phyloP scores from a whole-genome alignment of 2,113 vertebrate species.

The Emydocephalus ijimae region DNA sequence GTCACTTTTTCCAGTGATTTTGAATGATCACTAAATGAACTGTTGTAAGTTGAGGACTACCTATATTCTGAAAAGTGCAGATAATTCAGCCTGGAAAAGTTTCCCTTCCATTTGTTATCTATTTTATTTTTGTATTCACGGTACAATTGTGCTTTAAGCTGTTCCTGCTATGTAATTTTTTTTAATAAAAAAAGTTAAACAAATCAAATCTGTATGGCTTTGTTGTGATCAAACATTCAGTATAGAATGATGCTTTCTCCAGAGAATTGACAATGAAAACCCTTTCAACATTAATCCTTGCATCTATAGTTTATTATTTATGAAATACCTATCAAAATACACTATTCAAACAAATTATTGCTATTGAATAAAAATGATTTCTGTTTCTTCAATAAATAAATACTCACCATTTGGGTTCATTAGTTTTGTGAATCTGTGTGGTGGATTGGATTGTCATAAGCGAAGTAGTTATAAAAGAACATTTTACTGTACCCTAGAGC shows the following conservation, averaged over 20 bases:
- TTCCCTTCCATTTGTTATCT: not conserved
- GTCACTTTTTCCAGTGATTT: not conserved
- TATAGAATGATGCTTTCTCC: conserved; percentile 34
- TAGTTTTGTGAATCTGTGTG: conserved; percentile 31
- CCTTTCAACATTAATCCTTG: conserved; percentile 48
- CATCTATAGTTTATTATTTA: conserved; percentile 55
- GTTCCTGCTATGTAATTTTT: not conserved
- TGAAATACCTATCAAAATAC: conserved; percentile 33
- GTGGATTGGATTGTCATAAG: conserved; percentile 19
- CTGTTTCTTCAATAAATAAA: conserved; percentile 52
- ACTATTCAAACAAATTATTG: conserved; percentile 31
- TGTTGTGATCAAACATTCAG: conserved; percentile 15
- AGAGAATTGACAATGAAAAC: conserved; percentile 37
- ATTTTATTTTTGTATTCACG: not conserved
- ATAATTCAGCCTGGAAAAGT: not conserved
- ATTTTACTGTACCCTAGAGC: conserved; percentile 40
- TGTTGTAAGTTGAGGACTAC: not conserved
- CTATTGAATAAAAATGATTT: conserved; percentile 42
- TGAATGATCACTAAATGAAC: not conserved
- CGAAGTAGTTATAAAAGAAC: conserved; percentile 32
- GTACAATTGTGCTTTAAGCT: not conserved
- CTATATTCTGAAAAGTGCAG: not conserved
- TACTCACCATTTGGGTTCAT: conserved; percentile 31
- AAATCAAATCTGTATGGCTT: conserved; percentile 24
- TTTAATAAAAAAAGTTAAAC: not conserved